Evolutionary conservation across 2,113 vertebrate genomes (phyloP).

Genomic region (Spheniscus mendiculus): DNA sequence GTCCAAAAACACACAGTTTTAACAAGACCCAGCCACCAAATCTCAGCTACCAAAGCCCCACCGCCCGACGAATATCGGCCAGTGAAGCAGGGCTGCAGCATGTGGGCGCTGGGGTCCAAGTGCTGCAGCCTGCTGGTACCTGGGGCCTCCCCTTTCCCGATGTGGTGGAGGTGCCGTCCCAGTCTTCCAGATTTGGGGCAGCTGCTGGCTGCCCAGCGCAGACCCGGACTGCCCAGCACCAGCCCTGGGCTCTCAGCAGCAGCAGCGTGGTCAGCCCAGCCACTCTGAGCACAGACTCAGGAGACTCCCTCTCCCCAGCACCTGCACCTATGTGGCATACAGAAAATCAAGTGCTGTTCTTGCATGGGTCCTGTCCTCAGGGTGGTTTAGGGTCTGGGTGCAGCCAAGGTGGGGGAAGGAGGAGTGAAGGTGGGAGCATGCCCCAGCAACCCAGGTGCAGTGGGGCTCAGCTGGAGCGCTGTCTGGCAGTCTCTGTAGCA

Average conservation of each 20-base stretch:
- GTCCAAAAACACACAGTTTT: background rate
- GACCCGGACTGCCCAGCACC: background rate
- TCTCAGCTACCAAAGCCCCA: background rate
- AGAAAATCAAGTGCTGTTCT: background rate
- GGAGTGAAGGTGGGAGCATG: background rate
- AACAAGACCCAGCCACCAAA: background rate
- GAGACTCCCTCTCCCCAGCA: background rate
- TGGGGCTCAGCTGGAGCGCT: background rate
- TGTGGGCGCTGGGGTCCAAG: background rate
- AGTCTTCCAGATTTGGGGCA: background rate
- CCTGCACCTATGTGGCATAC: fast-evolving
- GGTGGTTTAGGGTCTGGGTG: background rate
- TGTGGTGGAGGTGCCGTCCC: fast-evolving
- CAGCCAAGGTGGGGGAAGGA: background rate
- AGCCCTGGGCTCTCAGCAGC: background rate
- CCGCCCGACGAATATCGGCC: fast-evolving
- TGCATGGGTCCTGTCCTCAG: background rate
- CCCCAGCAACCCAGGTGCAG: too few species aligned
- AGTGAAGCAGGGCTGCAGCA: background rate
- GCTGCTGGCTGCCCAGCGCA: background rate
- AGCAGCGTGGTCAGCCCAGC: background rate
- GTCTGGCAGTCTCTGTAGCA: too few species aligned
- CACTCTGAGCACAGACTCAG: background rate
- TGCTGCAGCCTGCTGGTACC: too few species aligned
- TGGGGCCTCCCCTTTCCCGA: fast-evolving